Conservation (phyloP, 2,113 vertebrate genomes). For the Paedocypris sp. region DNA sequence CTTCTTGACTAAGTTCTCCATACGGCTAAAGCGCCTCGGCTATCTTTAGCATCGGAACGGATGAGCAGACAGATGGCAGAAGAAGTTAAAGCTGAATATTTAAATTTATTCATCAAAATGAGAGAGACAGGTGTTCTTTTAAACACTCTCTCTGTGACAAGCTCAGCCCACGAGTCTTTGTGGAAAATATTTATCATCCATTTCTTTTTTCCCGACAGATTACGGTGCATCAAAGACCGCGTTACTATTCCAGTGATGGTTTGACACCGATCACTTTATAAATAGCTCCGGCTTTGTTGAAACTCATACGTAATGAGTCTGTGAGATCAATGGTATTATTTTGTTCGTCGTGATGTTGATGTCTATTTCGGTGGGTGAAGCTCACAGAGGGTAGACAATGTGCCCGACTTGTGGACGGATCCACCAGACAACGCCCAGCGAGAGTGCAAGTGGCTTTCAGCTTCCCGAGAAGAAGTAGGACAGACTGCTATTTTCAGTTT, state of each 20-base stretch:
- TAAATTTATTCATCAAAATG: constrained; percentile 10
- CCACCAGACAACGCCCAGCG: constrained; percentile 7
- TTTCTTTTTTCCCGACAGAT: constrained; percentile 17
- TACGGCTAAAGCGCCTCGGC: neutral
- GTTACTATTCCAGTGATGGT: constrained; percentile 20
- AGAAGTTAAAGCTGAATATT: constrained; percentile 6
- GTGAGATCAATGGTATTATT: neutral
- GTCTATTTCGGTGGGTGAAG: neutral
- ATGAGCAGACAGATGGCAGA: constrained; percentile 4
- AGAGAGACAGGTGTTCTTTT: constrained; percentile 6
- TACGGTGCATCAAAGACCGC: constrained; percentile 6
- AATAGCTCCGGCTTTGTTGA: constrained; percentile 21
- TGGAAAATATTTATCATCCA: neutral
- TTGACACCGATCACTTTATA: constrained; percentile 14
- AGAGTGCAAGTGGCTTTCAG: constrained; percentile 13
- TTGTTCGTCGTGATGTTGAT: neutral
- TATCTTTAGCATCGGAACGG: constrained; percentile 4
- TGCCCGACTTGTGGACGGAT: neutral
- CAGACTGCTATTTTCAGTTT: constrained; percentile 26
- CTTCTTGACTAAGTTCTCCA: neutral
- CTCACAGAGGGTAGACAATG: neutral
- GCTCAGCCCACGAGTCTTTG: neutral
- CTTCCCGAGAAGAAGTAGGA: constrained; percentile 23
- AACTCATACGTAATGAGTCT: constrained; percentile 23
- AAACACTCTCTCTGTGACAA: constrained; percentile 15